Evolutionary conservation across 2,113 vertebrate genomes (phyloP).

Genomic region (Himantopus leucocephalus): DNA sequence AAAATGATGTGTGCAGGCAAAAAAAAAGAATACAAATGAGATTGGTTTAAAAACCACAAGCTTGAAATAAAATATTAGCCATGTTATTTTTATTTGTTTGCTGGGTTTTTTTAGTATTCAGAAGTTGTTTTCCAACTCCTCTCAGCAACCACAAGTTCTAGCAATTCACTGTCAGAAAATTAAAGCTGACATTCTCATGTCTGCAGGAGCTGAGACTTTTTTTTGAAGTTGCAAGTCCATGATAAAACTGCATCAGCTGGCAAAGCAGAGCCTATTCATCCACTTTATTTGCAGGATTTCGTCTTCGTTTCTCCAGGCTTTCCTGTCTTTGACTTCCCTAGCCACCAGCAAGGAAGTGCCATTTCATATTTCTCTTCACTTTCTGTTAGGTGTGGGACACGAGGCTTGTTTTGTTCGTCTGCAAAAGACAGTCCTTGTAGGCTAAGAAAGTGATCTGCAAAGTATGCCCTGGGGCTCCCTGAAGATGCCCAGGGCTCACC

Average conservation of each 20-base stretch:
- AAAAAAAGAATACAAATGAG: background rate
- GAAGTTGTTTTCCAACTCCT: background rate
- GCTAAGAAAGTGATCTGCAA: background rate
- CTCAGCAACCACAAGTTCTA: background rate
- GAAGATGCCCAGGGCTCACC: background rate
- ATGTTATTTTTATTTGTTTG: background rate
- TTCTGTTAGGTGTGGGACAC: background rate
- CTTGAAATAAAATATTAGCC: background rate
- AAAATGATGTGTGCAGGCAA: background rate
- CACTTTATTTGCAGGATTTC: background rate
- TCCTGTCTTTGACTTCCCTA: background rate
- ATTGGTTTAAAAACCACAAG: background rate
- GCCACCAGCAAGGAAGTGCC: background rate
- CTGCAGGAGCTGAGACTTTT: background rate
- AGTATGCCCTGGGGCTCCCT: background rate
- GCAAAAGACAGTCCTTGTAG: background rate
- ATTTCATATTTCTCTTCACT: background rate
- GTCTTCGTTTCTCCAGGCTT: background rate
- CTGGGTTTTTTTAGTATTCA: background rate
- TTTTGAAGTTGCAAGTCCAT: background rate
- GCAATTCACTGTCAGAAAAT: background rate
- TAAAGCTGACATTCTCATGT: background rate
- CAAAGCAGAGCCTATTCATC: background rate
- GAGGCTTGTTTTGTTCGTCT: background rate
- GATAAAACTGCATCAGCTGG: background rate